Percentiles rank a stretch among this genome's conserved stretches.
Conservation (phyloP, 2,888 invertebrate genomes). For the Seira ritae region DNA sequence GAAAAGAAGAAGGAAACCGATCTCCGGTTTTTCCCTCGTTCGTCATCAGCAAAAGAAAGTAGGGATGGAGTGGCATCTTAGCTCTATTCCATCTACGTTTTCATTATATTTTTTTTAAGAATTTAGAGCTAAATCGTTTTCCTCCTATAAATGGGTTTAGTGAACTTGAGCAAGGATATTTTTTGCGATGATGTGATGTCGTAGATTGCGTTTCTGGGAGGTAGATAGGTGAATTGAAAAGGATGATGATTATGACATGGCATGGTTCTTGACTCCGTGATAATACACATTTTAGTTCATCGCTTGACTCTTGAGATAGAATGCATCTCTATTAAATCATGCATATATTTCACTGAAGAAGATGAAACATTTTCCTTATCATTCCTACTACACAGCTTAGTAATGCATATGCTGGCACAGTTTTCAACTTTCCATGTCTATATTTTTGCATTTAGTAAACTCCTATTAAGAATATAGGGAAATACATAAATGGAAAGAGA, state of each 20-base stretch:
- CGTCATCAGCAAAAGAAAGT: conserved; percentile 45
- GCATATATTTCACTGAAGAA: not conserved
- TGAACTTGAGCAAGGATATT: not conserved
- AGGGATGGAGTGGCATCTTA: conserved; percentile 20
- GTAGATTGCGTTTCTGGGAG: not conserved
- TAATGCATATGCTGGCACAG: conserved; percentile 1
- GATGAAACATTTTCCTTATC: not conserved
- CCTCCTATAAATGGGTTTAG: not conserved
- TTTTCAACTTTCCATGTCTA: no score
- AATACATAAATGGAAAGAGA: no score
- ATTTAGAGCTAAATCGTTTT: conserved; percentile 9
- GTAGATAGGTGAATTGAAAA: not conserved
- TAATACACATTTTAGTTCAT: not conserved
- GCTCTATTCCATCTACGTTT: not conserved
- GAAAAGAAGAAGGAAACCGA: conserved; percentile 59
- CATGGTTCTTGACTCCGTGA: conserved; percentile 4
- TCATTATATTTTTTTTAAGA: conserved; percentile 9
- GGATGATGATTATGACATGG: conserved; percentile 12
- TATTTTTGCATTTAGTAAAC: no score
- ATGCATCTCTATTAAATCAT: conserved; percentile 8
- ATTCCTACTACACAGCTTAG: not conserved
- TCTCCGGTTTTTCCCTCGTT: conserved; percentile 53
- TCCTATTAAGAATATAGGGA: not conserved
- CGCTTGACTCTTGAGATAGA: not conserved
- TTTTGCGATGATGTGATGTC: not conserved